Conservation (phyloP, 2,888 invertebrate genomes). For the Uropetala carovei region DNA sequence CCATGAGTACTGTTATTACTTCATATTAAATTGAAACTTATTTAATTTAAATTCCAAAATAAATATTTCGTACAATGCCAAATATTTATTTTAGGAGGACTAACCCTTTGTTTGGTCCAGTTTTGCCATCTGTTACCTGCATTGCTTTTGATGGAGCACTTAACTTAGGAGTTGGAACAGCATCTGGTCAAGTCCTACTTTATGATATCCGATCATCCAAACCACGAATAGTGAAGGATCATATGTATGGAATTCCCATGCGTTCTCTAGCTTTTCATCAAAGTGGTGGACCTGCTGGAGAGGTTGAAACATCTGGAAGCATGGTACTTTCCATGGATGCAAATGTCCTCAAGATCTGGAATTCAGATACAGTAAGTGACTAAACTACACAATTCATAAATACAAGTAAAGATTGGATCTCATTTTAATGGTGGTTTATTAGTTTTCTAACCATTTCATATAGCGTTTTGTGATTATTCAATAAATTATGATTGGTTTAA, state of each 20-base stretch:
- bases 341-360: slow-evolving; percentile 93
- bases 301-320: slow-evolving; percentile 77
- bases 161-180: slow-evolving; percentile 92
- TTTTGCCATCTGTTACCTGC: slow-evolving; percentile 81
- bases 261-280: slow-evolving; percentile 91
- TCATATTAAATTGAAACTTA: neutral
- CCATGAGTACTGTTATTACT: neutral
- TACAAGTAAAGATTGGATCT: too few relatives aligned
- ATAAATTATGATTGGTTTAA: too few relatives aligned
- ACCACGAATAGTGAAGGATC: slow-evolving; percentile 94
- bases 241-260: slow-evolving; percentile 95
- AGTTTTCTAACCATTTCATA: too few relatives aligned
- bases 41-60: neutral
- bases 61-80: slow-evolving; percentile 48
- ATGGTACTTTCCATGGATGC: slow-evolving; percentile 93
- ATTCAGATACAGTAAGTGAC: slow-evolving; percentile 85
- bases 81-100: slow-evolving; percentile 52
- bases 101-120: slow-evolving; percentile 66
- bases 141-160: slow-evolving; percentile 86
- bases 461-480: too few relatives aligned
- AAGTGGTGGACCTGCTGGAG: slow-evolving; percentile 72
- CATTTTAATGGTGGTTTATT: too few relatives aligned
- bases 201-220: slow-evolving; percentile 96
- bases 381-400: too few relatives aligned
- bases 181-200: slow-evolving; percentile 93